Base-by-base conservation (phyloP, 1,140 invertebrate genomes). In the Idris sp. region DNA sequence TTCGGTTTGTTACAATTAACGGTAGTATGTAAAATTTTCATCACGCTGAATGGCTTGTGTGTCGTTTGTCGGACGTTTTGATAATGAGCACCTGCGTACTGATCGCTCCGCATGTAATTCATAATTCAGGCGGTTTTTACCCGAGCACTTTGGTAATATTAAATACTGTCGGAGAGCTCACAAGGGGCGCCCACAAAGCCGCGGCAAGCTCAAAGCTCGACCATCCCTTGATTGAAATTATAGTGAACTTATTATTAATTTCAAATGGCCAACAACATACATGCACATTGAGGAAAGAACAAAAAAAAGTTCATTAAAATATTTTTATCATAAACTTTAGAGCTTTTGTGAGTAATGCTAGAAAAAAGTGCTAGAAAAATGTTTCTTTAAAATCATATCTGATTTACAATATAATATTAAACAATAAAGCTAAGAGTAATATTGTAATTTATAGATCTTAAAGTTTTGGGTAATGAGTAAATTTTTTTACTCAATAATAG, bases 141-240 rank as follows among this genome's bases (percentile, higher is more conserved):
- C 69, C 48, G 61, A 83, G 83, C 76, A 83, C 82, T 83, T 83
- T 84, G 77, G 78, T 73, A 80, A 83, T 84, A 83, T 83, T 83
- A 83, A 82, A 83, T 76, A 72, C 77, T 65, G 74, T 62, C 77
- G 54, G 44, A 74, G 71, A 76, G 65, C 51, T 64, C 62, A 81
- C 76, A 80, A 83, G 77, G 75, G 80, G 67, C 64, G 71, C 44
- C 54, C 73, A 82, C 81, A 82, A 83, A 84, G 82, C 80, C 62
- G 56, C 58, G 64, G 76, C 64, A 75, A 79, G 80, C 82, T 83
- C 82, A 84, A 83, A 84, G 82, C 78, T 68, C 78, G 67, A 76
- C 65, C 58, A 67, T 68, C 64, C 72, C 62, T 62, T 56, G 40
- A 74, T 53, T 58, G 51, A 73, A 73, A 73, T 64, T 58, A 51